phyloP scores from a whole-genome alignment of 2,888 invertebrate genomes.

The Diaprepes abbreviatus region DNA sequence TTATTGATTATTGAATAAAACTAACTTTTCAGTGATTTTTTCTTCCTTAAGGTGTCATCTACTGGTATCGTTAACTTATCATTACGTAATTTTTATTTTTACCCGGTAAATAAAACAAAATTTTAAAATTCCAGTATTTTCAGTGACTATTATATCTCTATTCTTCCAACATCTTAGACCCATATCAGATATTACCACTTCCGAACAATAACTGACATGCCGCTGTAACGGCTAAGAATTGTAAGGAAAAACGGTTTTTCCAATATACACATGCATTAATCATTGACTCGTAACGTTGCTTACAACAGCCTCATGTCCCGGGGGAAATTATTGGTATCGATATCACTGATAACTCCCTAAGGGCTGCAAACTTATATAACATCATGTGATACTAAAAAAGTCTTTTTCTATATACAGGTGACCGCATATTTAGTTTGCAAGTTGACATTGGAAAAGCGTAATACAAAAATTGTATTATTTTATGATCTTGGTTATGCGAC shows the following conservation, averaged over 20 bases:
- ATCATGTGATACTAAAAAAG: slow-evolving; percentile 7
- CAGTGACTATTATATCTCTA: too few species aligned
- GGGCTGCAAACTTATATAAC: slow-evolving; percentile 15
- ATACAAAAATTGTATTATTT: too few species aligned
- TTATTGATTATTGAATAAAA: too few species aligned
- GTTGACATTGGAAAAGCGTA: too few species aligned
- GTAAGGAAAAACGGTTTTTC: slow-evolving; percentile 2
- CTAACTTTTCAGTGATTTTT: too few species aligned
- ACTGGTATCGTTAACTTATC: too few species aligned
- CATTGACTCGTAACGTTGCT: slow-evolving; percentile 29
- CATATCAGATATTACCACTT: not conserved
- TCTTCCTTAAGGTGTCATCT: too few species aligned
- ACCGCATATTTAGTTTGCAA: too few species aligned
- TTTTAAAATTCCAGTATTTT: too few species aligned
- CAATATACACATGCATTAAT: slow-evolving; percentile 33
- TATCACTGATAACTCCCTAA: slow-evolving; percentile 30
- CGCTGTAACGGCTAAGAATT: not conserved
- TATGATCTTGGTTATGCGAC: too few species aligned
- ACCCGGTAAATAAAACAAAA: too few species aligned
- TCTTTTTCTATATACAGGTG: not conserved
- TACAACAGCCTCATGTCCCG: slow-evolving; percentile 10
- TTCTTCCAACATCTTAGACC: not conserved
- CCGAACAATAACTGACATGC: not conserved
- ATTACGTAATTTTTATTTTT: too few species aligned
- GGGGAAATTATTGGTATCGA: slow-evolving; percentile 45